Evolutionary conservation across 2,797 vertebrate genomes (phyloP), one percentile per base, ranked within the genome.

Genomic region (Tokudaia muenninki): DNA sequence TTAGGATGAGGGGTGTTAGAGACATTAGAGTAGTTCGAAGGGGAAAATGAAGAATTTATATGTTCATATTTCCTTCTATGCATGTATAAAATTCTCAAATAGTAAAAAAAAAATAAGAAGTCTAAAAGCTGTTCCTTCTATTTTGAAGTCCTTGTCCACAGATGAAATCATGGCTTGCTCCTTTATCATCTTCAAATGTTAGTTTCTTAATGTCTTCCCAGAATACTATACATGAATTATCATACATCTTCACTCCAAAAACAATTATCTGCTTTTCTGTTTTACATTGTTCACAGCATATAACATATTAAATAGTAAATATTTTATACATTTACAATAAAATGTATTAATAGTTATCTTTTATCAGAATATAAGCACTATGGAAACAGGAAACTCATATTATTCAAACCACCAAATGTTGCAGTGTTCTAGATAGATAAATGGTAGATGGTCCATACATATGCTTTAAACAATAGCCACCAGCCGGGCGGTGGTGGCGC

Each of bases 131-230:
- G 2, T 67, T 57, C 31, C 29, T n/a, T 77, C 7, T 82, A 24
- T 63, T 17, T 12, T 94, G 78, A 10, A 52, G 22, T 9, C 24
- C 17, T 63, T 31, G 61, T 79, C 13, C 2, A 52, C 41, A 55
- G 26, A 81, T 52, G 81, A 75, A 10, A 22, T 82, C 29, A 87
- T 65, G 4, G 1, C 57, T 88, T 44, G 0, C 29, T 65, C n/a
- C 21, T 52, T 95, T 17, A 81, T 63, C 63, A 92, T 50, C 37
- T 91, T 91, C 41, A 74, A 74, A 80, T 92, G 41, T n/a, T 61
- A 87, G 16, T 37, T 87, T 75, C 37, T 87, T 50, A 65, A 59
- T 3, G 1, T 41, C 24, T 22, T 50, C 1, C 21, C 16, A 37
- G 50, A 81, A 34, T 14, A 50, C 10, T 50, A 16, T 59, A 61